Evolutionary conservation across 1,140 invertebrate genomes (phyloP).

Genomic region (Dufourea novaeangliae): DNA sequence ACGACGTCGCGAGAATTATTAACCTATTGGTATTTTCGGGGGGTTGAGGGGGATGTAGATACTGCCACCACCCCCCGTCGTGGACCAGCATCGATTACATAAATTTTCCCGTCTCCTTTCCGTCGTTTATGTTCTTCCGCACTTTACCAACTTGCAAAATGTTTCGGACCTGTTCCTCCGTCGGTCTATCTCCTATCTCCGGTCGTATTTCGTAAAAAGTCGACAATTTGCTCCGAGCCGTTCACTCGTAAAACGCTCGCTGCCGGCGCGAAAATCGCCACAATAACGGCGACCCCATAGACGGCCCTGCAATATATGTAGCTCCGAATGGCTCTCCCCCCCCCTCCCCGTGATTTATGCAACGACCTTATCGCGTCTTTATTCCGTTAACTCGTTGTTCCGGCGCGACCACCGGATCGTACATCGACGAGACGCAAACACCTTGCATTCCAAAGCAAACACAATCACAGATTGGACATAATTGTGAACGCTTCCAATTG

Average conservation of each 20-base stretch:
- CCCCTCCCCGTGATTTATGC: slow-evolving; percentile 47
- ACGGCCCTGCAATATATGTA: slow-evolving; percentile 17
- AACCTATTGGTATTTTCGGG: slow-evolving; percentile 37
- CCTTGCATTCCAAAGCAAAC: background rate
- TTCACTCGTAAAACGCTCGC: slow-evolving; percentile 44
- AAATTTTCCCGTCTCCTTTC: background rate
- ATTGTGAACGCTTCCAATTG: background rate
- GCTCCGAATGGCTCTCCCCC: slow-evolving; percentile 30
- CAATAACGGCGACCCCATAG: slow-evolving; percentile 50
- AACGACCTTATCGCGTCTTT: slow-evolving; percentile 43
- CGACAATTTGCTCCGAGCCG: slow-evolving; percentile 33
- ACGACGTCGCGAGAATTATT: slow-evolving; percentile 37
- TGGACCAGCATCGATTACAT: slow-evolving; percentile 11
- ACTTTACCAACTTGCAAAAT: slow-evolving; percentile 4
- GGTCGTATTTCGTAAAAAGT: slow-evolving; percentile 44
- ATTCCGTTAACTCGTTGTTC: slow-evolving; percentile 47
- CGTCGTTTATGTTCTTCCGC: background rate
- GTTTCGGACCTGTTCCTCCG: slow-evolving; percentile 1
- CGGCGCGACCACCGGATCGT: slow-evolving; percentile 9
- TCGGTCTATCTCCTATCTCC: slow-evolving; percentile 28
- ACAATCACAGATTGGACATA: background rate
- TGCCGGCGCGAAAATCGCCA: slow-evolving; percentile 41
- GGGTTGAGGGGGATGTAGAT: slow-evolving; percentile 5
- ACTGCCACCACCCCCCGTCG: too few relatives aligned
- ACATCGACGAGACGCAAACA: slow-evolving; percentile 9